phyloP scores from a whole-genome alignment of 2,113 vertebrate species.

The Phalacrocorax aristotelis region DNA sequence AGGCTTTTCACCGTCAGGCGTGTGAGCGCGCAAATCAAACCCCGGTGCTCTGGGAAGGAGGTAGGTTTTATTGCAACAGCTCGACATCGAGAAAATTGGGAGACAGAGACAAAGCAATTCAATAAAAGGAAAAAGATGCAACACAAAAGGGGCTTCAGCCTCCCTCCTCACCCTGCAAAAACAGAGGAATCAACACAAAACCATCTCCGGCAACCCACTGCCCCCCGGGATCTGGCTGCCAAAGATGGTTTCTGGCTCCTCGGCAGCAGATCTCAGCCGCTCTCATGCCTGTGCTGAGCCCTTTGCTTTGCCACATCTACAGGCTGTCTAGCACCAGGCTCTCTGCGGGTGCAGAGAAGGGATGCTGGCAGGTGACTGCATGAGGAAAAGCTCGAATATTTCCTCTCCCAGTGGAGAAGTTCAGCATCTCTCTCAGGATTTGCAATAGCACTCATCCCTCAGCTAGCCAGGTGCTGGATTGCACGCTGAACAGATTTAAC shows the following conservation, averaged over 20 bases:
- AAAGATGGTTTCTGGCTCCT: background rate
- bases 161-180: background rate
- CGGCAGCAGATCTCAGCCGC: background rate
- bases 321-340: background rate
- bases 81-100: background rate
- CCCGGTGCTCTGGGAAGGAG: background rate
- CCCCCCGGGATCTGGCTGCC: background rate
- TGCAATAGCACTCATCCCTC: background rate
- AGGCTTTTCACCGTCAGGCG: background rate
- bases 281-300: background rate
- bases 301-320: background rate
- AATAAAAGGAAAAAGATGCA: background rate
- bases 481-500: background rate
- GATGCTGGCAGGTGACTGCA: background rate
- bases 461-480: background rate
- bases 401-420: background rate
- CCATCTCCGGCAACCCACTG: background rate
- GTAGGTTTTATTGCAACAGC: background rate
- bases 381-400: background rate
- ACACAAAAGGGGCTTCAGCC: background rate
- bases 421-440: background rate
- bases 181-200: background rate
- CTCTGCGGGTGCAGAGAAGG: background rate
- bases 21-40: background rate
- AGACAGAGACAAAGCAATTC: constrained; percentile 23